phyloP scores from a whole-genome alignment of 2,888 invertebrate species.

The Euphydryas editha region DNA sequence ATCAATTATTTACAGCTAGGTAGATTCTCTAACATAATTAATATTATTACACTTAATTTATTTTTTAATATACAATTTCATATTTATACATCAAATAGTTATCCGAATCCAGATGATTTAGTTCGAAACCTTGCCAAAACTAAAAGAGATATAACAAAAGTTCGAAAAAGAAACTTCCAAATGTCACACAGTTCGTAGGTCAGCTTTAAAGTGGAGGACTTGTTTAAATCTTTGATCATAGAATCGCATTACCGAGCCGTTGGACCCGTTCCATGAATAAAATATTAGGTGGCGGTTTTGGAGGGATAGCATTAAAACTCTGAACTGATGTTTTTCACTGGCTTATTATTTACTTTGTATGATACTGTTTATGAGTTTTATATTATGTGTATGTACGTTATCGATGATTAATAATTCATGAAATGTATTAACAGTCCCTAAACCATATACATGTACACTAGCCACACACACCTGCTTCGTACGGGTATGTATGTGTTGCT shows the following conservation, averaged over 20 bases:
- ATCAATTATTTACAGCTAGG: too few relatives aligned
- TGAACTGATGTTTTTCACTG: slow-evolving; percentile 32
- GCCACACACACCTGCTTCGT: too few relatives aligned
- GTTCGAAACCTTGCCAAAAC: neutral
- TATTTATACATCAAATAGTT: neutral
- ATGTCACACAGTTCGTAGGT: slow-evolving; percentile 20
- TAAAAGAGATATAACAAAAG: neutral
- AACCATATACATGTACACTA: too few relatives aligned
- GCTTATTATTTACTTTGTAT: slow-evolving; percentile 24
- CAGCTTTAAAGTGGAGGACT: slow-evolving; percentile 27
- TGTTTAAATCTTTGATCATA: slow-evolving; percentile 51
- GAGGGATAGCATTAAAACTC: slow-evolving; percentile 36
- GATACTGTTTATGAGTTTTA: slow-evolving; percentile 8
- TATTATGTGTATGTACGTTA: neutral
- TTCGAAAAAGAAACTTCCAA: neutral
- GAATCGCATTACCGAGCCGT: slow-evolving; percentile 43
- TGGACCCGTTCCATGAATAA: slow-evolving; percentile 47
- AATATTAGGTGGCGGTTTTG: slow-evolving; percentile 42
- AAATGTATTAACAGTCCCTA: too few relatives aligned
- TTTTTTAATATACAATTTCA: neutral
- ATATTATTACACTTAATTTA: too few relatives aligned
- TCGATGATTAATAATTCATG: too few relatives aligned
- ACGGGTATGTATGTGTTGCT: too few relatives aligned
- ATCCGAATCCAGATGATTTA: neutral
- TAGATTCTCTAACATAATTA: too few relatives aligned